These are phyloP conservation scores for Coilia nasus DNA, from an alignment of 2,797 vertebrate species.

Conservation along the genomic window DNA sequence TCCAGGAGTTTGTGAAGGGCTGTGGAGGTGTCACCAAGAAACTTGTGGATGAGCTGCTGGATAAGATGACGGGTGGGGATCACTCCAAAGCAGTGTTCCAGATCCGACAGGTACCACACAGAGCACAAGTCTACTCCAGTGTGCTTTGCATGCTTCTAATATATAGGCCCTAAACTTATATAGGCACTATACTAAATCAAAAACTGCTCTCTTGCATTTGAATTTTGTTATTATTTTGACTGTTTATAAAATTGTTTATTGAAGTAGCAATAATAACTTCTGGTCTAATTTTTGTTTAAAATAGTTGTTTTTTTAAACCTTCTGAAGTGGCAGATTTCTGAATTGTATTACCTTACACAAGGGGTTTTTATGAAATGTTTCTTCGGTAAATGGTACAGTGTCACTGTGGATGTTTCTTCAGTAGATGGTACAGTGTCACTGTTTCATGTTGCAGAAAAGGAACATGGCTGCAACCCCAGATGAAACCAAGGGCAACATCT, in stretches of 20 bases:
- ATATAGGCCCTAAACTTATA: neutral
- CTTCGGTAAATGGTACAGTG: neutral
- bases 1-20: conserved; percentile 96
- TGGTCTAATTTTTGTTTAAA: neutral
- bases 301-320: too few species aligned
- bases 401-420: too few species aligned
- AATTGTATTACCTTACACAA: neutral
- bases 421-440: too few species aligned
- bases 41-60: conserved; percentile 90
- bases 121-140: too few species aligned
- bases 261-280: too few species aligned
- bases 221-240: neutral
- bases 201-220: too few species aligned
- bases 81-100: conserved; percentile 88
- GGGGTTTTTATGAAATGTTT: neutral
- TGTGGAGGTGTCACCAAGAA: conserved; percentile 85
- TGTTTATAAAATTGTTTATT: neutral
- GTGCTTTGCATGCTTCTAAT: too few species aligned
- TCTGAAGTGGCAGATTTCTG: neutral
- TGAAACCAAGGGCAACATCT: conserved; percentile 83
- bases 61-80: conserved; percentile 93
- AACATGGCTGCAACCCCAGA: conserved; percentile 83
- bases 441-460: conserved; percentile 81
- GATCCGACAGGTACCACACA: conserved; percentile 82
- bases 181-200: neutral